Percentiles rank a stretch among this genome's conserved stretches.
Conservation (phyloP, 2,797 vertebrate genomes). For the Okamejei kenojei region DNA sequence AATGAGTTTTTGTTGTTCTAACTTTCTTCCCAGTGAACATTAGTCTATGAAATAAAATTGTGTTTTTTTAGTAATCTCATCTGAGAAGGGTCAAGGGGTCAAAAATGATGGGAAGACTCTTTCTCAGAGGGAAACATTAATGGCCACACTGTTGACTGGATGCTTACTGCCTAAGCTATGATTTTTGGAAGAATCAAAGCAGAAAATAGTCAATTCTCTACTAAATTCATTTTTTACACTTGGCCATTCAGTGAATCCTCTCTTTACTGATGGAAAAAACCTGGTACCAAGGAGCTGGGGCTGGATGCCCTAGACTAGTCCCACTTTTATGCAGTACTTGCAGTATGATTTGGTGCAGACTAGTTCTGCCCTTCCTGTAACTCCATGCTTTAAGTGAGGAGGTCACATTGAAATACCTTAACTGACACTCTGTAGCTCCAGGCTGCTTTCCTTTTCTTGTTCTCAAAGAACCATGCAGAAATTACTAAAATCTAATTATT, state of each 20-base stretch:
- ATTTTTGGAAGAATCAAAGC: background rate
- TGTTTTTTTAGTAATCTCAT: slow-evolving; percentile 38
- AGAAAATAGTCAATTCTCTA: background rate
- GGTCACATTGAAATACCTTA: slow-evolving; percentile 55
- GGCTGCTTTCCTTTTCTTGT: slow-evolving; percentile 67
- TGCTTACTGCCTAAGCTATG: background rate
- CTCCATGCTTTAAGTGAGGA: slow-evolving; percentile 57
- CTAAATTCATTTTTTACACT: background rate
- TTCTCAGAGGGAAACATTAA: background rate
- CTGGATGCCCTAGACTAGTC: slow-evolving; percentile 4
- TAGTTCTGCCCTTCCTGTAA: slow-evolving; percentile 53
- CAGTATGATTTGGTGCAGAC: slow-evolving; percentile 52
- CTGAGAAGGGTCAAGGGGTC: slow-evolving; percentile 28
- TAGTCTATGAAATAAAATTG: slow-evolving; percentile 25
- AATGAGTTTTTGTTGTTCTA: slow-evolving; percentile 32
- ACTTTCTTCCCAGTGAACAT: slow-evolving; percentile 29
- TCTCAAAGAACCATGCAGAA: slow-evolving; percentile 60
- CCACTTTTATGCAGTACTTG: slow-evolving; percentile 25
- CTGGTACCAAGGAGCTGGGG: slow-evolving; percentile 5
- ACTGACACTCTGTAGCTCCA: slow-evolving; percentile 54
- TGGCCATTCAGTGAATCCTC: slow-evolving; percentile 40
- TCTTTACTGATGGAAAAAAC: background rate
- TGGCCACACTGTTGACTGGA: background rate
- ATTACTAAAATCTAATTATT: slow-evolving; percentile 85
- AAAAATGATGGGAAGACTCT: slow-evolving; percentile 26